Base-by-base conservation (phyloP, 64 coral and sea anemone genomes). In the Stichodactyla helianthus region DNA sequence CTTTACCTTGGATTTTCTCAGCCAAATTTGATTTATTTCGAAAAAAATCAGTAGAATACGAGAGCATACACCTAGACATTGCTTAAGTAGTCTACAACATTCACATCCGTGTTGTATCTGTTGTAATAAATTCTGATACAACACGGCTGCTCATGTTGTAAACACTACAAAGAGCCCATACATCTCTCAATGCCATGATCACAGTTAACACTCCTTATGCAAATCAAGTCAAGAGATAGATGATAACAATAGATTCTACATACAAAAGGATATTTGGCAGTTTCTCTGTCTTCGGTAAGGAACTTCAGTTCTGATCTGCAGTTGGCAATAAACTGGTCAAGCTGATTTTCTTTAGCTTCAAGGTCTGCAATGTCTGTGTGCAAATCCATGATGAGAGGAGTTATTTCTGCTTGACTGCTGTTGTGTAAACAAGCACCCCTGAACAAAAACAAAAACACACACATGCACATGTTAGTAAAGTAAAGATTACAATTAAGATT, bases 311-410 rank as follows among this genome's bases (percentile, higher is more conserved):
- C 97, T 23, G 90, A 19, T 58, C 86, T 85, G 74, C 97, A 99
- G 55, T 87, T 90, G 6, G 54, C 87, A 59, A 99, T 99, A 28
- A 93, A 87, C 54, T 92, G 85, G 53, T 99, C 97, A 3, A 99
- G 82, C 44, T 88, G 88, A 78, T 88, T 91, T 55, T 99, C 97
- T 50, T 99, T 99, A 14, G 93, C 88, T 77, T 95, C 93, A 83
- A 99, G 82, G 84, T 99, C 97, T 17, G 97, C 97, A 83, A 99
- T 87, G 76, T 99, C 97, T 70, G 97, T 99, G 88, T 99, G 97
- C 9, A 99, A 64, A 83, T 99, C 97, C 88, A 99, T 92, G 23
- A 92, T 87, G 19, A 88, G 79, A 2, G 97, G 87, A 55, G 93
- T 92, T 87, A 99, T 93, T 71, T 92, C 79, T 18, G 77, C 80